Conservation (phyloP, 2,113 vertebrate species). For the Nothobranchius furzeri region DNA sequence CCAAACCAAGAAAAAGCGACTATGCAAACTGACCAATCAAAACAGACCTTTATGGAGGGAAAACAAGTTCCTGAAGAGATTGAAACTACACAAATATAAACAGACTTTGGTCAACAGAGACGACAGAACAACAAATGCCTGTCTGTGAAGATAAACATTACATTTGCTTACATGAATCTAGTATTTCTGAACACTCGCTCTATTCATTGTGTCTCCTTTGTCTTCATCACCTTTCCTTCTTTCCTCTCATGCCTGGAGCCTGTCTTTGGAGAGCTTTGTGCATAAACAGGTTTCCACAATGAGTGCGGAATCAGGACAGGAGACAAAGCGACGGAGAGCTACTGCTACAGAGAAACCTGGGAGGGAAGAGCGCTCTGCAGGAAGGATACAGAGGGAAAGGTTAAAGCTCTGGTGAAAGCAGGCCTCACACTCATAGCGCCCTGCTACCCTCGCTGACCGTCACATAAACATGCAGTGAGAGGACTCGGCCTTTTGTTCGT, state of each 20-base stretch:
- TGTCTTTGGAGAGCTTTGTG: conserved; percentile 29
- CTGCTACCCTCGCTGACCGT: conserved; percentile 44
- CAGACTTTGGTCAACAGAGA: no score
- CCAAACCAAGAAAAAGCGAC: no score
- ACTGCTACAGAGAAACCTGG: conserved; percentile 10
- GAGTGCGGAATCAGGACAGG: conserved; percentile 28
- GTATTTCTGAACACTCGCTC: background rate
- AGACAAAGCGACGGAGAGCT: conserved; percentile 32
- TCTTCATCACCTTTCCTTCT: conserved; percentile 27
- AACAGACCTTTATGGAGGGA: no score
- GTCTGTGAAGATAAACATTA: background rate
- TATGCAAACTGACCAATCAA: background rate
- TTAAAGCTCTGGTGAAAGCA: conserved; percentile 52
- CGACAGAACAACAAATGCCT: background rate
- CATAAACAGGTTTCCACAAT: conserved; percentile 48
- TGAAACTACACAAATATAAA: no score
- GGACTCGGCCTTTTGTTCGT: conserved; percentile 5
- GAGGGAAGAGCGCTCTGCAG: conserved; percentile 22
- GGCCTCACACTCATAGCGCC: conserved; percentile 34
- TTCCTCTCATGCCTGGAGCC: conserved; percentile 25
- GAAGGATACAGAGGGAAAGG: conserved; percentile 58
- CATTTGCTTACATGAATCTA: no score
- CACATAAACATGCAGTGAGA: conserved; percentile 34
- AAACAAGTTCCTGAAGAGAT: no score
- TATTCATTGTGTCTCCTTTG: conserved; percentile 9